These are phyloP conservation scores for Zaprionus tsacasi DNA, from an alignment of 1,140 invertebrate species.

Conservation along the genomic window DNA sequence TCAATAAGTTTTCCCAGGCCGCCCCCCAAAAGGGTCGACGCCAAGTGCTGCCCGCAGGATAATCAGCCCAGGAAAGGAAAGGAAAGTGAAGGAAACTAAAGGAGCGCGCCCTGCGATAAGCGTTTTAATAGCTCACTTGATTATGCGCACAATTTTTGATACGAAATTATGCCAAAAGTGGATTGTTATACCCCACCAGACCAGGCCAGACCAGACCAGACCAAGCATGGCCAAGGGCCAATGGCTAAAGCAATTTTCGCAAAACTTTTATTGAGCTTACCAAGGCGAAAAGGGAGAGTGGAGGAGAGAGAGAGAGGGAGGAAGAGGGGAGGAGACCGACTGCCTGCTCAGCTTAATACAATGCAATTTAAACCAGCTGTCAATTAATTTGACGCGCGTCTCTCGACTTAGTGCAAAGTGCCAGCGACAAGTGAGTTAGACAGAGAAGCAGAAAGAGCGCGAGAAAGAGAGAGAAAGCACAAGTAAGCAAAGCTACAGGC, in stretches of 20 bases:
- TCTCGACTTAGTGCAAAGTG: slow-evolving; percentile 24
- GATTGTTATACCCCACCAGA: slow-evolving; percentile 50
- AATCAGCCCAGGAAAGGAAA: slow-evolving; percentile 8
- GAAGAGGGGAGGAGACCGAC: too few relatives aligned
- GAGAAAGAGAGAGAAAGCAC: neutral
- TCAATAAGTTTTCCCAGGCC: slow-evolving; percentile 71
- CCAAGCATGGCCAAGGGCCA: slow-evolving; percentile 46
- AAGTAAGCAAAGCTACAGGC: too few relatives aligned
- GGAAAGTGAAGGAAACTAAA: neutral
- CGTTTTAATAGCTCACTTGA: slow-evolving; percentile 67
- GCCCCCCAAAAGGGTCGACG: slow-evolving; percentile 28
- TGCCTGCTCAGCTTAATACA: slow-evolving; percentile 30
- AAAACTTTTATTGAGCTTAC: slow-evolving; percentile 28
- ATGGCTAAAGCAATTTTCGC: slow-evolving; percentile 54
- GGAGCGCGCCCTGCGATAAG: slow-evolving; percentile 55
- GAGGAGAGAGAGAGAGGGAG: neutral
- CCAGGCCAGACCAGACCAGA: slow-evolving; percentile 7
- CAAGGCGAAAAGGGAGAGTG: neutral
- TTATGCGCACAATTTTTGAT: slow-evolving; percentile 63
- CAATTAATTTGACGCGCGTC: slow-evolving; percentile 57
- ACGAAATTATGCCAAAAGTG: slow-evolving; percentile 74
- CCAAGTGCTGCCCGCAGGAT: slow-evolving; percentile 21
- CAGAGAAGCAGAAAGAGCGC: neutral
- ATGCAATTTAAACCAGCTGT: slow-evolving; percentile 68
- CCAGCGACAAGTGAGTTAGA: slow-evolving; percentile 10